Evolutionary conservation across 2,888 invertebrate species (phyloP).

Genomic region (Muschampia plurimacula): DNA sequence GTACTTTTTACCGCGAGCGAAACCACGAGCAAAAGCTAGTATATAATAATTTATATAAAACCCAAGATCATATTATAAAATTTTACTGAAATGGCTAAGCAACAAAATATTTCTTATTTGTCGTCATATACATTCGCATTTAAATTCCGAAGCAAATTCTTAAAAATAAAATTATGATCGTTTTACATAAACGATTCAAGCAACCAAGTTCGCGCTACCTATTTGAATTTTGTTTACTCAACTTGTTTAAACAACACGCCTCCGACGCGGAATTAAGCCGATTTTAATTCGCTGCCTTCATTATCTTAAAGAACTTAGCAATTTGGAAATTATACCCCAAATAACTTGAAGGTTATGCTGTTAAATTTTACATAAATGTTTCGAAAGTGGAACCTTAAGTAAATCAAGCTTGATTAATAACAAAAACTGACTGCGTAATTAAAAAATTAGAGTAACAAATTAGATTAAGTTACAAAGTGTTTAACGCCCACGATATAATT

Average conservation of each 20-base stretch:
- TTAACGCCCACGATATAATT: not conserved
- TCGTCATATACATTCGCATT: too few species aligned
- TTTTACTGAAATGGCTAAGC: too few species aligned
- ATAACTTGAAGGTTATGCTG: constrained; percentile 30
- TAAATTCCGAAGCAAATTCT: not conserved
- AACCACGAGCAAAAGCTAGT: too few species aligned
- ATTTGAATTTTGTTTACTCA: constrained; percentile 72
- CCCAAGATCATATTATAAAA: too few species aligned
- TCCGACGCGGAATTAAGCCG: constrained; percentile 52
- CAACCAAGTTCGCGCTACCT: constrained; percentile 57
- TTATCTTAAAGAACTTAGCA: constrained; percentile 47
- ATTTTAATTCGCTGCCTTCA: constrained; percentile 58
- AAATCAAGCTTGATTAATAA: constrained; percentile 20
- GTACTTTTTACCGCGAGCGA: too few species aligned
- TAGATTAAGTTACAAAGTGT: constrained; percentile 42
- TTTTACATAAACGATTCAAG: constrained; percentile 50
- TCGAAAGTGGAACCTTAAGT: constrained; percentile 41
- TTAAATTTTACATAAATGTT: constrained; percentile 37
- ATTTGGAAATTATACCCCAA: constrained; percentile 47
- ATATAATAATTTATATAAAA: too few species aligned
- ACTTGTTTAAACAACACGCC: constrained; percentile 60
- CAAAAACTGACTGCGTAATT: constrained; percentile 54
- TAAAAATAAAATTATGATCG: constrained; percentile 52
- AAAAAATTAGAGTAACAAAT: constrained; percentile 48
- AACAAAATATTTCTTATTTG: too few species aligned